Percentiles rank a stretch among this genome's conserved stretches.
phyloP scores from a whole-genome alignment of 2,797 vertebrate genomes.

The Scleropages formosus region DNA sequence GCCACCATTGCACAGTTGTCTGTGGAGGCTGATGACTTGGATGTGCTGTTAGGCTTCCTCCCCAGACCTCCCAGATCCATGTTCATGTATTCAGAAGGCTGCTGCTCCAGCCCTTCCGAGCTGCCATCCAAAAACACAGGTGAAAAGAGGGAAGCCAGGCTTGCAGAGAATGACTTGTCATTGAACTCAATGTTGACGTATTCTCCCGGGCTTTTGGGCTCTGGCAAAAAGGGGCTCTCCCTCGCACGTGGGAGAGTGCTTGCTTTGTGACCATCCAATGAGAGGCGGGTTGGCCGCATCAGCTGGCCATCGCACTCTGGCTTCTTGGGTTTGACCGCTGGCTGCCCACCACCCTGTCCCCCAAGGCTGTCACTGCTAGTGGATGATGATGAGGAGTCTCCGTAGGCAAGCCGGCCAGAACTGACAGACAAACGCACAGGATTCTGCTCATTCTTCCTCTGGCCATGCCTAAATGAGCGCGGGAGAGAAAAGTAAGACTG shows the following conservation, averaged over 20 bases:
- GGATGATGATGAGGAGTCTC: conserved; percentile 71
- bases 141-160: conserved; percentile 49
- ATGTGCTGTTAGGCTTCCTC: conserved; percentile 48
- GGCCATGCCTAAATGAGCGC: conserved; percentile 78
- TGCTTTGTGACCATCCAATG: conserved; percentile 74
- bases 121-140: conserved; percentile 46
- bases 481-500: conserved; percentile 82
- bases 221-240: conserved; percentile 71
- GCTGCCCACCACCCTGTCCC: conserved; percentile 49
- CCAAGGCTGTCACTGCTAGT: conserved; percentile 79
- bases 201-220: conserved; percentile 81
- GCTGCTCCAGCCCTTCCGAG: conserved; percentile 50
- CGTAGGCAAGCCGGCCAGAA: conserved; percentile 66
- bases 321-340: conserved; percentile 56
- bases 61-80: conserved; percentile 68
- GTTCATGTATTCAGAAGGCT: conserved; percentile 73
- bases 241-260: conserved; percentile 77
- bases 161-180: conserved; percentile 64
- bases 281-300: conserved; percentile 72
- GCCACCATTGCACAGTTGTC: conserved; percentile 46
- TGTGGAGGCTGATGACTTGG: conserved; percentile 37
- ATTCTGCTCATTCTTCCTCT: conserved; percentile 56
- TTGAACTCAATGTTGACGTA: conserved; percentile 82
- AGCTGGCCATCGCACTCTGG: conserved; percentile 67
- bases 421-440: conserved; percentile 66